These are phyloP conservation scores for Scomber colias DNA, from an alignment of 2,113 vertebrate species.

Conservation along the genomic window DNA sequence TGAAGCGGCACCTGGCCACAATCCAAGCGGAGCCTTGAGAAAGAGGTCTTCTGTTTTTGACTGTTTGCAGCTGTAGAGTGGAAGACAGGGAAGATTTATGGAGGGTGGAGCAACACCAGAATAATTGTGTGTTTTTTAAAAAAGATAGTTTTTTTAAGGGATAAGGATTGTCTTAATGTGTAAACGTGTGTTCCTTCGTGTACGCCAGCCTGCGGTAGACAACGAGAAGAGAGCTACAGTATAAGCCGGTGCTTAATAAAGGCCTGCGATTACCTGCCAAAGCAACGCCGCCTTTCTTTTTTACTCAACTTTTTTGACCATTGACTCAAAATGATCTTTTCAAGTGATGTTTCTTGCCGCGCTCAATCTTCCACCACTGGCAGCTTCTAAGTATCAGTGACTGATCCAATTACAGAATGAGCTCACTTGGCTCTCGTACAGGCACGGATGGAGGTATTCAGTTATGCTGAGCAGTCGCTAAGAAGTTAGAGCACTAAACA, in stretches of 20 bases:
- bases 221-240: not conserved
- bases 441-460: slow-evolving; percentile 19
- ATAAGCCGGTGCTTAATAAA: no score
- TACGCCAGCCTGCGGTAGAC: not conserved
- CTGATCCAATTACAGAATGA: slow-evolving; percentile 62
- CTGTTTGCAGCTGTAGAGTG: slow-evolving; percentile 41
- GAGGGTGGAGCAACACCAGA: slow-evolving; percentile 3
- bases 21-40: slow-evolving; percentile 47
- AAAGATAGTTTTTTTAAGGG: not conserved
- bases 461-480: slow-evolving; percentile 3
- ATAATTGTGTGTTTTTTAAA: not conserved
- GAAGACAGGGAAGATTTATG: slow-evolving; percentile 29
- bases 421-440: slow-evolving; percentile 47
- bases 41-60: slow-evolving; percentile 54
- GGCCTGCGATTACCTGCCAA: not conserved
- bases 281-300: not conserved
- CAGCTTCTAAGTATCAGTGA: slow-evolving; percentile 53
- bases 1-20: slow-evolving; percentile 20
- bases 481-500: slow-evolving; percentile 14
- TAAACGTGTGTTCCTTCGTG: not conserved
- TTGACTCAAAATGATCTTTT: not conserved
- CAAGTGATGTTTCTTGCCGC: not conserved
- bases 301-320: not conserved
- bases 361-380: slow-evolving; percentile 25
- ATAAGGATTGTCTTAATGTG: not conserved